Base-by-base conservation (phyloP, 2,797 vertebrate genomes). In the Calcarius lapponicus region DNA sequence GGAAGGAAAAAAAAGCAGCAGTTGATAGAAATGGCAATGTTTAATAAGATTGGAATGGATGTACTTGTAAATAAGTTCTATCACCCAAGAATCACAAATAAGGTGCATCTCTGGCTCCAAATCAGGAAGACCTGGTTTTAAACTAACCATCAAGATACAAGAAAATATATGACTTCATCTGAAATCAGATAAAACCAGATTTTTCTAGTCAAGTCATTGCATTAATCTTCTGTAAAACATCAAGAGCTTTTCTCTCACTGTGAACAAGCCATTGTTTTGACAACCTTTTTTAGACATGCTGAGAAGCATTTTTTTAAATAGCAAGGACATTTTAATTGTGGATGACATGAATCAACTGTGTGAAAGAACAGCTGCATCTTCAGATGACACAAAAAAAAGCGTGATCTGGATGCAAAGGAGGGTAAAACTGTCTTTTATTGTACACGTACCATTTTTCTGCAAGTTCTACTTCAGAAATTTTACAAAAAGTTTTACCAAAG, bases 331-430 rank as follows among this genome's bases (percentile, higher is more conserved):
- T 97, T 97, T 97, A 97, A 97, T 96, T 98, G 95, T 96, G 93
- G 90, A 80, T 97, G 92, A 97, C 95, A 96, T 95, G 92, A 97
- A 97, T 97, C 93, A 97, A 96, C 95, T 96, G 80, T 94, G 81
- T 89, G 87, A 97, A 97, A 97, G 92, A 98, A 93, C 97, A 98
- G 97, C 97, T 98, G 97, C 96, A 95, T 97, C 92, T 97, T 97
- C 93, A 97, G 94, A 97, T 97, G 95, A 96, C 91, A 95, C 28
- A 76, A 94, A 73, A 88, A 96, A 90, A 94, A 95, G 24, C 92
- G 84, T 94, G 95, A 96, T 92, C 66, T 82, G 95, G 84, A 86
- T 91, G 54, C 94, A 95, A 95, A 97, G 32, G 75, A 90, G 70
- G 76, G 88, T 70, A 75, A 93, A 88, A 95, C 21, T 81, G 62